phyloP scores from a whole-genome alignment of 2,888 invertebrate species.

The Pogonocherus hispidulus region DNA sequence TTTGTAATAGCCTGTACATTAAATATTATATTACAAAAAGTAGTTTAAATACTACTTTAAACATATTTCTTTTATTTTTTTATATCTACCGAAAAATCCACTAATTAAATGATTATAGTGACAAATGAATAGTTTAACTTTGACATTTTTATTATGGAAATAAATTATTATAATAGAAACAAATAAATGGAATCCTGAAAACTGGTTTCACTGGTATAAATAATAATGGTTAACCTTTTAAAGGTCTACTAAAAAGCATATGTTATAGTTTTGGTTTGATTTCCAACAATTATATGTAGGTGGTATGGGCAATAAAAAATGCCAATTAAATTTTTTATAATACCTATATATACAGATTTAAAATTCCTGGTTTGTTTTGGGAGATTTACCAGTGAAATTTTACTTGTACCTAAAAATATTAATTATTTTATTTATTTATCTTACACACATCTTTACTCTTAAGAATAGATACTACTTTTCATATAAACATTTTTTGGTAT shows the following conservation, averaged over 20 bases:
- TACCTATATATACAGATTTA: neutral
- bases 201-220: slow-evolving; percentile 12
- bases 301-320: neutral
- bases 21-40: no score
- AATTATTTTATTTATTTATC: no score
- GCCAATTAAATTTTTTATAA: neutral
- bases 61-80: no score
- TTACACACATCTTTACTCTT: no score
- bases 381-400: neutral
- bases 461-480: no score
- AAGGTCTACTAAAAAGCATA: slow-evolving; percentile 9
- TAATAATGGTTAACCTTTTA: slow-evolving; percentile 19
- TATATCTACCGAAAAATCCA: no score
- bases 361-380: neutral
- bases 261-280: slow-evolving; percentile 12
- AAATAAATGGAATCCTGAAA: slow-evolving; percentile 16
- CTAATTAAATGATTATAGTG: no score
- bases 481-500: no score
- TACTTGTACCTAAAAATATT: no score
- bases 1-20: no score
- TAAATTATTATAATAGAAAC: slow-evolving; percentile 24
- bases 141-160: slow-evolving; percentile 4
- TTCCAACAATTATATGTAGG: neutral
- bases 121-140: neutral
- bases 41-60: no score